phyloP scores from a whole-genome alignment of 2,797 vertebrate species.

The Aphelocoma californica region DNA sequence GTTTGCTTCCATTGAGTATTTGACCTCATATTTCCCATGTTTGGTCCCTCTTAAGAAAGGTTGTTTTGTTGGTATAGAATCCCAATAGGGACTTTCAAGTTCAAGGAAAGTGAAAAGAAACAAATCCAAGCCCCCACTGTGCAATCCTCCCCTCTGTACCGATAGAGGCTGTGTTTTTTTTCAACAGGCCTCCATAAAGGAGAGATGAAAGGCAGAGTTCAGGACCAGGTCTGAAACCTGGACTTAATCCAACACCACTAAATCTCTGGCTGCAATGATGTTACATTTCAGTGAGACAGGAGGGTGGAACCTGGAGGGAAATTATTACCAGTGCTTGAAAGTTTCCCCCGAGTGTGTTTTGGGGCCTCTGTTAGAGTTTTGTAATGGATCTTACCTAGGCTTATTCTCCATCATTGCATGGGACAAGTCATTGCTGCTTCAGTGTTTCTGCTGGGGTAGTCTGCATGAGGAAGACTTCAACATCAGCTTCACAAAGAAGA shows the following conservation, averaged over 20 bases:
- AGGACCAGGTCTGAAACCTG: background rate
- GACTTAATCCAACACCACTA: background rate
- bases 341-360: background rate
- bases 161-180: background rate
- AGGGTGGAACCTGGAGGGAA: background rate
- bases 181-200: background rate
- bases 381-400: background rate
- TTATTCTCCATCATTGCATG: background rate
- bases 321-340: background rate
- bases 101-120: conserved; percentile 1
- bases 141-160: background rate
- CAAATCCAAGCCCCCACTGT: background rate
- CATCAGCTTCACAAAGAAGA: background rate
- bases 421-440: background rate
- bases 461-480: background rate
- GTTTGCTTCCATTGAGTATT: background rate
- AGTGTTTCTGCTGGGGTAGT: background rate
- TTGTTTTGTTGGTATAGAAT: background rate
- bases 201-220: background rate
- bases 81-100: background rate
- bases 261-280: background rate
- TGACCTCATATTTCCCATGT: background rate
- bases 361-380: background rate
- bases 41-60: background rate
- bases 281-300: background rate